Base-by-base conservation (phyloP, 2,888 invertebrate genomes). In the Thalpophila matura region DNA sequence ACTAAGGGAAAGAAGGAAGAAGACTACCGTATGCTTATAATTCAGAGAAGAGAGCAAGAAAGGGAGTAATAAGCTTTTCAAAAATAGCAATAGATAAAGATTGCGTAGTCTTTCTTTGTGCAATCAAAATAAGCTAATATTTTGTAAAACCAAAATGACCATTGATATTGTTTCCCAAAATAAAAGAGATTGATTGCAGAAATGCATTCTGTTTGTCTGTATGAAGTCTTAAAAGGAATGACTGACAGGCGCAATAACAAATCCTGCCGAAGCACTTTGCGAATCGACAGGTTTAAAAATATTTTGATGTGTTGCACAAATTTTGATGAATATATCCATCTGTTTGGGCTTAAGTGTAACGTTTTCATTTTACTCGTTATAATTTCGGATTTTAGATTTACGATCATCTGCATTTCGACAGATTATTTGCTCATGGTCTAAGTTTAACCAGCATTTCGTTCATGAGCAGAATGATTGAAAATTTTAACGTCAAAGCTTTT, bases 221-320 rank as follows among this genome's bases (percentile, higher is more conserved):
- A 43, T 38, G 38, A 50, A 45, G 16, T 60, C 12, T 47, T 46
- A 18, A 51, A 54, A 53, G 37, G 40, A 18, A 38, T 38, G 26
- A 60, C 29, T 43, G 61, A 54, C 56, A 62, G 16, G 4, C 18
- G 74, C 66, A 79, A 79, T 62, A 84, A 85, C 81, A 83, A 76
- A 79, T 74, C 61, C 66, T 14, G 18, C 9, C 1, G 55, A 57
- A 72, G 55, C 72, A 74, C 67, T 74, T 38, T 16, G 51, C 22
- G 24, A 33, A 50, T 68, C 42, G 56, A 58, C 71, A 49, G 22
- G 24, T 61, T 58, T 49, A 47, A 57, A 70, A 68, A 68, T 66
- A 68, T 73, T 67, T 40, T 69, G 63, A 68, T 20, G 29, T 56
- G 68, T 47, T 37, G 50, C 35, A 67, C 31, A 46, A 67, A 55